Conservation (phyloP, 64 coral and sea anemone species). For the Pocillopora damicornis region DNA sequence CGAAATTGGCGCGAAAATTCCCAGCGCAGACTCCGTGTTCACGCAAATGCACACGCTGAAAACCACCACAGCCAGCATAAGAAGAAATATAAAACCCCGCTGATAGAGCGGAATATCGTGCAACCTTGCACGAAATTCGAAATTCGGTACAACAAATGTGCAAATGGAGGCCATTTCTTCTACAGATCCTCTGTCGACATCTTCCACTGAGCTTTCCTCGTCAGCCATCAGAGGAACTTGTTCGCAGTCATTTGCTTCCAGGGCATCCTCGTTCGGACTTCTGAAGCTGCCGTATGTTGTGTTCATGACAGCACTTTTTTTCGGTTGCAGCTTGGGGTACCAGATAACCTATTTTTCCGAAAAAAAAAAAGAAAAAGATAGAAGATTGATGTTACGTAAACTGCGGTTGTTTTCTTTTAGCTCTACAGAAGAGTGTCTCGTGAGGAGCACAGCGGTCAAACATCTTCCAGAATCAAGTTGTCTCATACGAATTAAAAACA, state of each 20-base stretch:
- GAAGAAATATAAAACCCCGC: conserved; percentile 6
- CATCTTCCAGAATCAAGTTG: no score
- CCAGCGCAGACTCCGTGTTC: neutral
- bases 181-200: neutral
- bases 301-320: neutral
- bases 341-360: conserved; percentile 36
- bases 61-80: conserved; percentile 6
- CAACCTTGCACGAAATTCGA: conserved; percentile 17
- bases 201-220: conserved; percentile 7
- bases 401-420: no score
- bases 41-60: conserved; percentile 31
- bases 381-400: no score
- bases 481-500: no score
- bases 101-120: neutral
- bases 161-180: conserved; percentile 49
- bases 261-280: conserved; percentile 18
- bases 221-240: conserved; percentile 18
- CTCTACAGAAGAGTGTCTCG: no score
- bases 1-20: conserved; percentile 36
- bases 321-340: conserved; percentile 34
- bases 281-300: conserved; percentile 23
- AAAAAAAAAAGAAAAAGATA: no score
- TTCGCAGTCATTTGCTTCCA: conserved; percentile 42
- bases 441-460: no score
- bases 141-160: neutral